phyloP scores from a whole-genome alignment of 2,113 vertebrate species.

The Vimba vimba region DNA sequence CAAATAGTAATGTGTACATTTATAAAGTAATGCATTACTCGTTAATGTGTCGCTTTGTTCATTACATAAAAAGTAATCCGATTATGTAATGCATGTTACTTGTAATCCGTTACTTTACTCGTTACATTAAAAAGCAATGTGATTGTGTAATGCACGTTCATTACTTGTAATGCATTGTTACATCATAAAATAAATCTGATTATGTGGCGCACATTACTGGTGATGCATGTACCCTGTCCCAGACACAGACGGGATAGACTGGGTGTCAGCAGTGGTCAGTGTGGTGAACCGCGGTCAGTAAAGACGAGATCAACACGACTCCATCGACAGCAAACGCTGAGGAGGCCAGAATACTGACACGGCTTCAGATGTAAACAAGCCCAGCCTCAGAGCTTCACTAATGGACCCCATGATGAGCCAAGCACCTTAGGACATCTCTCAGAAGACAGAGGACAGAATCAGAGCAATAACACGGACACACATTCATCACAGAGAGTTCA shows the following conservation, averaged over 20 bases:
- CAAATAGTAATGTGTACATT: too few relatives aligned
- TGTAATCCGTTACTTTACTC: too few relatives aligned
- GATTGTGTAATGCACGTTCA: too few relatives aligned
- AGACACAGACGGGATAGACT: slow-evolving; percentile 54
- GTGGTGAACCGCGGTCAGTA: neutral
- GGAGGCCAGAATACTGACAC: slow-evolving; percentile 44
- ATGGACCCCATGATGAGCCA: slow-evolving; percentile 51
- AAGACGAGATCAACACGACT: slow-evolving; percentile 14
- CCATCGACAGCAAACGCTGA: slow-evolving; percentile 25
- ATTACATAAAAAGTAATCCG: too few relatives aligned
- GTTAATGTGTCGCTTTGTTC: too few relatives aligned
- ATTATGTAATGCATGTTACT: too few relatives aligned
- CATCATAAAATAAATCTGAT: too few relatives aligned
- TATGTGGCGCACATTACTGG: too few relatives aligned
- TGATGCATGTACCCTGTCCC: neutral
- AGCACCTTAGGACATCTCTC: slow-evolving; percentile 49
- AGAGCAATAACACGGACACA: neutral
- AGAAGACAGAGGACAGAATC: slow-evolving; percentile 45
- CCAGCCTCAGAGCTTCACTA: slow-evolving; percentile 51
- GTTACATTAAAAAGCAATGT: too few relatives aligned
- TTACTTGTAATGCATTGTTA: too few relatives aligned
- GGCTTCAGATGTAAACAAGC: slow-evolving; percentile 58
- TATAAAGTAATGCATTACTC: too few relatives aligned
- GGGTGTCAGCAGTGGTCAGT: neutral
- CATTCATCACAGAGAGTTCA: neutral